phyloP scores from a whole-genome alignment of 2,113 vertebrate species.

The Otus sunia region DNA sequence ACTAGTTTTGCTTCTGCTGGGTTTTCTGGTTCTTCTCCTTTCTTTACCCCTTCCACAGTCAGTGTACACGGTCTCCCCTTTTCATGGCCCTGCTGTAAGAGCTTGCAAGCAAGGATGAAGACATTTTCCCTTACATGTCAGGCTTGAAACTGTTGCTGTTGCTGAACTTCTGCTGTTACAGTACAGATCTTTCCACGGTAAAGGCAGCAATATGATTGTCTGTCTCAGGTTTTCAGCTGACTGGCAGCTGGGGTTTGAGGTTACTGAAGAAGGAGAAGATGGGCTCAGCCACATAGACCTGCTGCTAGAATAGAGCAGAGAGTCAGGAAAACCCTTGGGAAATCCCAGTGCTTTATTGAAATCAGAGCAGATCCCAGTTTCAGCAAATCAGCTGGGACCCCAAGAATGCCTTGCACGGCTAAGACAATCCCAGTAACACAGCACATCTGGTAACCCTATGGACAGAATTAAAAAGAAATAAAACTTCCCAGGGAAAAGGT shows the following conservation, averaged over 20 bases:
- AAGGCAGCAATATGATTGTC: not conserved
- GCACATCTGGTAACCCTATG: constrained; percentile 45
- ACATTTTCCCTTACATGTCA: not conserved
- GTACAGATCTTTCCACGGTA: not conserved
- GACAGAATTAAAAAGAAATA: constrained; percentile 35
- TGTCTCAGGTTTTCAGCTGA: not conserved
- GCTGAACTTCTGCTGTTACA: not conserved
- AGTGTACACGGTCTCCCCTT: not conserved
- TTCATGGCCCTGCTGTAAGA: not conserved
- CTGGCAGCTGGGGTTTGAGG: not conserved
- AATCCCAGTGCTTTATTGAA: not conserved
- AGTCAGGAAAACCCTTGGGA: not conserved
- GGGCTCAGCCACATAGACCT: accelerated
- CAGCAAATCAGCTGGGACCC: constrained; percentile 20
- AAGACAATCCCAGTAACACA: not conserved
- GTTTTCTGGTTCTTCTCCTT: not conserved
- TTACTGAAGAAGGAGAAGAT: not conserved
- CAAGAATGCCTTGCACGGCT: not conserved
- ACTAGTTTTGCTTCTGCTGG: not conserved
- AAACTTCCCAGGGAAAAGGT: constrained; percentile 41
- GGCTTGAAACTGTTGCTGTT: not conserved
- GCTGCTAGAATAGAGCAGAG: not conserved
- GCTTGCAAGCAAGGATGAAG: not conserved
- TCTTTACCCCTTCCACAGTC: not conserved
- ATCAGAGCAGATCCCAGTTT: not conserved